Percentiles rank a stretch among this genome's conserved stretches.
phyloP scores from a whole-genome alignment of 2,113 vertebrate genomes.

The Pycnonotus jocosus region DNA sequence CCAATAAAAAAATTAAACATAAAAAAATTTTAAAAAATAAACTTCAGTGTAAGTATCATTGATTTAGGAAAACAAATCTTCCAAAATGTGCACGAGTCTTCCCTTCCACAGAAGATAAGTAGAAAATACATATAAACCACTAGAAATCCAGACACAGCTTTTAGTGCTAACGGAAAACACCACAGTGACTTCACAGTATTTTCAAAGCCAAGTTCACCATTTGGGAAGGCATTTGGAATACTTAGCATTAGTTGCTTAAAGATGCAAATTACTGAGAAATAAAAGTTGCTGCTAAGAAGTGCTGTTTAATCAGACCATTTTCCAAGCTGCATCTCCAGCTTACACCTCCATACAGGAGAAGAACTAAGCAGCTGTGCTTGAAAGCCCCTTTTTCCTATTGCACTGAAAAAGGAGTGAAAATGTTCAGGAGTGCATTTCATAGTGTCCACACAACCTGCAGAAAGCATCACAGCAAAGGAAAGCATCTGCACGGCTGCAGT shows the following conservation, averaged over 20 bases:
- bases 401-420: neutral
- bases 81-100: neutral
- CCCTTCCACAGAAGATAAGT: neutral
- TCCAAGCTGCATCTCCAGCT: neutral
- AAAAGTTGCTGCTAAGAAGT: neutral
- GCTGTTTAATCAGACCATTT: neutral
- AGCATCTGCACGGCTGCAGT: neutral
- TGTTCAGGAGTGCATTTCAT: neutral
- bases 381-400: neutral
- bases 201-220: neutral
- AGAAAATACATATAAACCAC: neutral
- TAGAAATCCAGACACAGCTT: neutral
- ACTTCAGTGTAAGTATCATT: neutral
- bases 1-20: neutral
- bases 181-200: neutral
- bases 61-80: neutral
- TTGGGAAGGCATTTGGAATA: neutral
- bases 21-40: neutral
- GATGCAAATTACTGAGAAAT: neutral
- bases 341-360: rapidly evolving
- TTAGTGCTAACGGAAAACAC: neutral
- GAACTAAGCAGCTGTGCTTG: neutral
- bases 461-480: neutral
- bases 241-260: neutral
- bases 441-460: neutral